Conservation (phyloP, 1,140 invertebrate species). For the Sitodiplosis mosellana region DNA sequence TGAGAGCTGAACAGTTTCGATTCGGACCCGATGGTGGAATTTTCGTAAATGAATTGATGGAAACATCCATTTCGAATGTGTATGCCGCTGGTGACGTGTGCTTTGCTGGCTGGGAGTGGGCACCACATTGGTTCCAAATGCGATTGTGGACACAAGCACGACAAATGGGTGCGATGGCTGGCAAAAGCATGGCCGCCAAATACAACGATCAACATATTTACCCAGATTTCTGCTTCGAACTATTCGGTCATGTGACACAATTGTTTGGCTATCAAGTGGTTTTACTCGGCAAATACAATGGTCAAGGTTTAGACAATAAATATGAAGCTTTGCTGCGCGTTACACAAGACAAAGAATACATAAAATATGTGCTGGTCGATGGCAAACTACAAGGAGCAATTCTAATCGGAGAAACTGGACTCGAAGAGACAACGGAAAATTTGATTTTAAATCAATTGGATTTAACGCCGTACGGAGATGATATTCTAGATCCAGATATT, state of each 20-base stretch:
- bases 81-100: slow-evolving; percentile 94
- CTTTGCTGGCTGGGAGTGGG: slow-evolving; percentile 51
- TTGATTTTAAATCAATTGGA: slow-evolving; percentile 90
- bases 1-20: slow-evolving; percentile 31
- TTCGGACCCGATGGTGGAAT: slow-evolving; percentile 55
- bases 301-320: slow-evolving; percentile 62
- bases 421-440: slow-evolving; percentile 98
- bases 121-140: slow-evolving; percentile 91
- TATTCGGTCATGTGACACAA: slow-evolving; percentile 90
- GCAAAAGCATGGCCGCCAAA: slow-evolving; percentile 66
- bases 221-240: slow-evolving; percentile 90
- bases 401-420: slow-evolving; percentile 88
- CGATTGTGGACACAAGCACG: slow-evolving; percentile 93
- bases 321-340: slow-evolving; percentile 79
- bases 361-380: slow-evolving; percentile 78
- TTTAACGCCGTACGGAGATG: slow-evolving; percentile 70
- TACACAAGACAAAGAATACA: slow-evolving; percentile 67
- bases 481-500: slow-evolving; percentile 85
- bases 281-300: slow-evolving; percentile 85
- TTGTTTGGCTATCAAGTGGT: slow-evolving; percentile 93
- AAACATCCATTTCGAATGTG: slow-evolving; percentile 57
- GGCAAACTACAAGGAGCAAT: slow-evolving; percentile 81
- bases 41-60: slow-evolving; percentile 68
- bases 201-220: slow-evolving; percentile 40
- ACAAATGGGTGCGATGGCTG: slow-evolving; percentile 91